Evolutionary conservation across 1,140 invertebrate genomes (phyloP).

Genomic region (Batillaria attramentaria): DNA sequence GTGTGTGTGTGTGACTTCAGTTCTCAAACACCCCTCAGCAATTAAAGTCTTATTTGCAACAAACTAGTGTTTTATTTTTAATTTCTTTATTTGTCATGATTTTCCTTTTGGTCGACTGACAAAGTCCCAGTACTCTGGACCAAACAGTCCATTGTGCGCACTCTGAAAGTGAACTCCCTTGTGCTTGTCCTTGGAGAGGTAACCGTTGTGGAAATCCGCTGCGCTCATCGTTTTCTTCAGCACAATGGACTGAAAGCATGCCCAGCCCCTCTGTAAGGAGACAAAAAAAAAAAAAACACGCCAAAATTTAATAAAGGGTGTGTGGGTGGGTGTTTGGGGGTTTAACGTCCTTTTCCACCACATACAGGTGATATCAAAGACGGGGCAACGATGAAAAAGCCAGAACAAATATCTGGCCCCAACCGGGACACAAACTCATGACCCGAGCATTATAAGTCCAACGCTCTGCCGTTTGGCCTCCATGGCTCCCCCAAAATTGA

Average conservation of each 20-base stretch:
- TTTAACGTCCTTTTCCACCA: too few species aligned
- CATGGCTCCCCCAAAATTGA: neutral
- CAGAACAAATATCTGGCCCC: neutral
- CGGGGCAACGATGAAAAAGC: neutral
- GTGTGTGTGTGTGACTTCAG: too few species aligned
- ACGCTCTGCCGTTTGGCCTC: too few species aligned
- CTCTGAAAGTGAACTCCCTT: neutral
- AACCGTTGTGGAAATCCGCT: neutral
- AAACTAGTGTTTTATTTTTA: neutral
- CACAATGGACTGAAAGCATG: neutral
- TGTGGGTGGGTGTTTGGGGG: neutral
- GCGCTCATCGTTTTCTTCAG: slow-evolving; percentile 1
- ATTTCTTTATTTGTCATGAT: neutral
- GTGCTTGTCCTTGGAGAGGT: slow-evolving; percentile 3
- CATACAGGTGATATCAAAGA: neutral
- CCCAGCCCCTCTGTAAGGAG: neutral
- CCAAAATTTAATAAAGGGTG: neutral
- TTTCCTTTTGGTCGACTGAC: neutral
- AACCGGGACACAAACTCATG: neutral
- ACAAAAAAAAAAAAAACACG: neutral
- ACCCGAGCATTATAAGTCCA: neutral
- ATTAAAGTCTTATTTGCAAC: neutral
- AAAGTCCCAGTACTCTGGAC: neutral
- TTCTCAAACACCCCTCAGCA: too few species aligned
- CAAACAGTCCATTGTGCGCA: neutral